Evolutionary conservation across 1,140 invertebrate genomes (phyloP).

Genomic region (Megalopta genalis): DNA sequence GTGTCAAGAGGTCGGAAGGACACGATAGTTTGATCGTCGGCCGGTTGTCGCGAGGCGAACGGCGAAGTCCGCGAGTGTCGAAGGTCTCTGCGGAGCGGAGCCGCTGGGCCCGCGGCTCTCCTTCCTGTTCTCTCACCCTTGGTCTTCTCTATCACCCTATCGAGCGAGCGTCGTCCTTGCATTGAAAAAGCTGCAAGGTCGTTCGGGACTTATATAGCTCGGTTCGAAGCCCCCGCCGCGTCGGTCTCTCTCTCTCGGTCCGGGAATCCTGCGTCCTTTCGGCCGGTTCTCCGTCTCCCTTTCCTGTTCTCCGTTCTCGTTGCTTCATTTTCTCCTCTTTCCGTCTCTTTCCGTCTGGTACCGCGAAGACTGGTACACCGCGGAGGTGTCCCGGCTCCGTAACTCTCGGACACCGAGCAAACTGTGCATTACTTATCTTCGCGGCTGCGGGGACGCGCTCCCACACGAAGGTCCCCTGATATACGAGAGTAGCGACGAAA

Average conservation of each 20-base stretch:
- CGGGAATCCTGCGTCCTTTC: constrained; percentile 52
- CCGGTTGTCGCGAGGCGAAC: neutral
- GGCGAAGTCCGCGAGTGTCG: neutral
- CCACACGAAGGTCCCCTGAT: constrained; percentile 29
- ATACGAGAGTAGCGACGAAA: constrained; percentile 40
- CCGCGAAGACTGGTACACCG: neutral
- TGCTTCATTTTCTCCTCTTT: neutral
- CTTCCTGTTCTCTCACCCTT: neutral
- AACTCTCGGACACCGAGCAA: constrained; percentile 29
- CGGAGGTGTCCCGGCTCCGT: constrained; percentile 35
- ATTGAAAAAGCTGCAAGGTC: constrained; percentile 74
- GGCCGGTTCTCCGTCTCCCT: neutral
- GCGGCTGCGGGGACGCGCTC: constrained; percentile 14
- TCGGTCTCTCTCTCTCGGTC: neutral
- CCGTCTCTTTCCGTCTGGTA: too few species aligned
- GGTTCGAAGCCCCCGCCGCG: constrained; percentile 49
- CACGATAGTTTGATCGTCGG: constrained; percentile 27
- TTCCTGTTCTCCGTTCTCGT: neutral
- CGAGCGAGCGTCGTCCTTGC: constrained; percentile 67
- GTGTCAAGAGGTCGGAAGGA: constrained; percentile 27
- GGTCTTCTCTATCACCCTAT: constrained; percentile 12
- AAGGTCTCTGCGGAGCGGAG: neutral
- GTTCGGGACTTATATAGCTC: constrained; percentile 67
- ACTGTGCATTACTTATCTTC: constrained; percentile 50
- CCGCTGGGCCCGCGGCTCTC: neutral